These are phyloP conservation scores for Mohoua ochrocephala DNA, from an alignment of 2,113 vertebrate genomes.

Conservation along the genomic window DNA sequence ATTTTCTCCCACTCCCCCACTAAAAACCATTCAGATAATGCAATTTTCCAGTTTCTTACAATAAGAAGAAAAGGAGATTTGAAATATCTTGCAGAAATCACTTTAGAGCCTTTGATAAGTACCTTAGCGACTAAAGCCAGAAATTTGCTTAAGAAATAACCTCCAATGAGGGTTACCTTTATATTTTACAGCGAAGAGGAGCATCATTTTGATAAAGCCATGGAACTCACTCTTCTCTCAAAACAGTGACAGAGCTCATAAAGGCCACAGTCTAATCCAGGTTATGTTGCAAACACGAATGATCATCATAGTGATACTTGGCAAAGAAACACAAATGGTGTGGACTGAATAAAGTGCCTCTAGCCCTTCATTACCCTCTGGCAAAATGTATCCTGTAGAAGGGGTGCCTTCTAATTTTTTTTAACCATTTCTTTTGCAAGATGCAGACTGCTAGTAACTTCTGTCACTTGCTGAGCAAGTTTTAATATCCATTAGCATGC, in stretches of 20 bases:
- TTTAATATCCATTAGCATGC: not conserved
- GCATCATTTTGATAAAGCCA: not conserved
- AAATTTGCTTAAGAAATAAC: not conserved
- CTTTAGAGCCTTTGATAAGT: not conserved
- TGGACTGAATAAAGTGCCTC: not conserved
- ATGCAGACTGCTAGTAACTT: not conserved
- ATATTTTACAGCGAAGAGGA: not conserved
- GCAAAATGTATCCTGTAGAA: not conserved
- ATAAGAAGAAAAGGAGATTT: not conserved
- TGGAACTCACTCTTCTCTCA: not conserved
- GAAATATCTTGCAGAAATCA: not conserved
- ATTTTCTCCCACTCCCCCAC: not conserved
- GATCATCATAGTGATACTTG: not conserved
- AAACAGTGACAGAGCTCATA: not conserved
- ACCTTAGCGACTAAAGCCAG: not conserved
- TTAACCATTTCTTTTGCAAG: not conserved
- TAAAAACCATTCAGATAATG: not conserved
- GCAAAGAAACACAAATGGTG: not conserved
- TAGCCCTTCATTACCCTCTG: not conserved
- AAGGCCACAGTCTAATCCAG: not conserved
- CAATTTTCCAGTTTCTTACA: not conserved
- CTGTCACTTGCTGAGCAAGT: not conserved
- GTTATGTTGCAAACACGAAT: not conserved
- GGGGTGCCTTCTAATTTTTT: not conserved
- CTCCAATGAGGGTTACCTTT: not conserved